These are phyloP conservation scores for Anabas testudineus DNA, from an alignment of 2,797 vertebrate genomes.

Conservation along the genomic window DNA sequence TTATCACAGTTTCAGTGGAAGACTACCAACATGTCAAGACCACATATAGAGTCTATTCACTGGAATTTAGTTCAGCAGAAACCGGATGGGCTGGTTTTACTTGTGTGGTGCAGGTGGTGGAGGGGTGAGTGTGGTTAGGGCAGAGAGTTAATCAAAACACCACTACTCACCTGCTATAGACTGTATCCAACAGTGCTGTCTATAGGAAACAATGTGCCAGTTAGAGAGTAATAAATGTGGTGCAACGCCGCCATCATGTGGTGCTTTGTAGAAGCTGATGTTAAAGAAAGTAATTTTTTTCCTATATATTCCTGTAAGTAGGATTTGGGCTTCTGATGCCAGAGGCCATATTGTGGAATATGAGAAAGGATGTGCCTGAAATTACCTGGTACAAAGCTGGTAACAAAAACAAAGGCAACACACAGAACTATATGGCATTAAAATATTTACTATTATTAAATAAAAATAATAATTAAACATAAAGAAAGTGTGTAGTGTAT, in stretches of 20 bases:
- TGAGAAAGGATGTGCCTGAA: too few species aligned
- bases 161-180: conserved; percentile 2
- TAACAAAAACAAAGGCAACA: too few species aligned
- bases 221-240: not conserved
- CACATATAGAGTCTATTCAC: not conserved
- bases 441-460: too few species aligned
- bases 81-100: conserved; percentile 49
- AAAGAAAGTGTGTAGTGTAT: too few species aligned
- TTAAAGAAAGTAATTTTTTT: too few species aligned
- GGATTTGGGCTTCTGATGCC: too few species aligned
- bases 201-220: too few species aligned
- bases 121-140: not conserved
- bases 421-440: too few species aligned
- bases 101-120: not conserved
- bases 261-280: not conserved
- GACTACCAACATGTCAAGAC: conserved; percentile 10
- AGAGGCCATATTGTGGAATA: too few species aligned
- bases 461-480: too few species aligned
- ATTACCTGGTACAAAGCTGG: too few species aligned
- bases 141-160: not conserved
- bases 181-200: not conserved
- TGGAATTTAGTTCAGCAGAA: not conserved
- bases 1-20: conserved; percentile 13
- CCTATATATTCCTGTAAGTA: too few species aligned
- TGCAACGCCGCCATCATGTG: conserved; percentile 24